Conservation (phyloP, 1,140 invertebrate species). For the Heliconius hewitsoni region DNA sequence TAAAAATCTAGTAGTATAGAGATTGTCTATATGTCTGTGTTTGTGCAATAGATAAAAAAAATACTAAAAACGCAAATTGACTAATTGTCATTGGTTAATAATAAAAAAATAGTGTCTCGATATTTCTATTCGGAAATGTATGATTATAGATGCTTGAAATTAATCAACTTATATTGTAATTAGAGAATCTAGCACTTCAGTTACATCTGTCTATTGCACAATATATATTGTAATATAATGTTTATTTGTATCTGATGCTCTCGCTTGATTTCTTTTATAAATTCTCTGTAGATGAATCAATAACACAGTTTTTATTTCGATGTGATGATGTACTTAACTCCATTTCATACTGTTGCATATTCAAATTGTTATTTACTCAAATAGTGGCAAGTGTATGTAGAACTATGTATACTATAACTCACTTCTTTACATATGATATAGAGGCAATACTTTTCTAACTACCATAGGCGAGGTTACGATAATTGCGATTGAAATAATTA, state of each 20-base stretch:
- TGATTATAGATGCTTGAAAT: slow-evolving; percentile 73
- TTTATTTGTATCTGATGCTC: slow-evolving; percentile 68
- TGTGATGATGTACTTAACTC: slow-evolving; percentile 74
- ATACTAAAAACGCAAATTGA: slow-evolving; percentile 53
- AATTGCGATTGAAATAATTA: slow-evolving; percentile 73
- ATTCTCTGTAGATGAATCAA: slow-evolving; percentile 38
- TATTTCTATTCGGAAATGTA: slow-evolving; percentile 60
- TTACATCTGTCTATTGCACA: slow-evolving; percentile 72
- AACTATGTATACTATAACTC: slow-evolving; percentile 53
- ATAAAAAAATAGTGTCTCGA: slow-evolving; percentile 51
- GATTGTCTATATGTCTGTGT: slow-evolving; percentile 65
- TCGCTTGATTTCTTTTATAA: slow-evolving; percentile 58
- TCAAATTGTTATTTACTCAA: slow-evolving; percentile 64
- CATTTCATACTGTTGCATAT: slow-evolving; percentile 51
- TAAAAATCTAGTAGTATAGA: slow-evolving; percentile 72
- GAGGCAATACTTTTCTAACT: slow-evolving; percentile 78
- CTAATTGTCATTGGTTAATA: slow-evolving; percentile 41
- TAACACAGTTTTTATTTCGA: slow-evolving; percentile 50
- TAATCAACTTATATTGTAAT: slow-evolving; percentile 72
- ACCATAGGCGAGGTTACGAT: slow-evolving; percentile 75
- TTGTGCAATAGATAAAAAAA: slow-evolving; percentile 75
- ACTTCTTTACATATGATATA: slow-evolving; percentile 71
- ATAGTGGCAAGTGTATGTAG: slow-evolving; percentile 70
- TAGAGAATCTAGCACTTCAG: slow-evolving; percentile 71
- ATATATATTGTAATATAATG: slow-evolving; percentile 55